Evolutionary conservation across 2,797 vertebrate genomes (phyloP).

Genomic region (Mormyrus hasselquistii): DNA sequence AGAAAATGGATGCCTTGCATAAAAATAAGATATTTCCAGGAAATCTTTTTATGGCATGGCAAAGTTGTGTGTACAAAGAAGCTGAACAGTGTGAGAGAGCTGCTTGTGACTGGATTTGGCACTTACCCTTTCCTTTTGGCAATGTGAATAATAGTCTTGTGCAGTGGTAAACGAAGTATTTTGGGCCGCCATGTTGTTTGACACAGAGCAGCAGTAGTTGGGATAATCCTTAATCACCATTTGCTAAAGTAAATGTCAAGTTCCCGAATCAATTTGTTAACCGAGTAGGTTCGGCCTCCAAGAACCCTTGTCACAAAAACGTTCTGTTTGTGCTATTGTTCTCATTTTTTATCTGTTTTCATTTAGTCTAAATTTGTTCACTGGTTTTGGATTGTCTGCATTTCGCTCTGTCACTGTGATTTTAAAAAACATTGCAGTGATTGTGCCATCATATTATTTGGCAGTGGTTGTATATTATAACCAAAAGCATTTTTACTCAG

Average conservation of each 20-base stretch:
- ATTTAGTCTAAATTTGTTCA: neutral
- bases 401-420: neutral
- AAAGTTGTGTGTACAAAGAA: neutral
- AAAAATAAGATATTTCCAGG: neutral
- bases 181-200: neutral
- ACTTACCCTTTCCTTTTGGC: neutral
- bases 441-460: neutral
- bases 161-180: neutral
- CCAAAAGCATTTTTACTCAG: neutral
- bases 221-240: conserved; percentile 9
- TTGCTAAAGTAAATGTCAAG: neutral
- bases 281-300: neutral
- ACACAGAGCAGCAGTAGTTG: neutral
- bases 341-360: neutral
- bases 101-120: neutral
- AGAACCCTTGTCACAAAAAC: neutral
- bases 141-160: neutral
- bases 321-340: neutral
- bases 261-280: neutral
- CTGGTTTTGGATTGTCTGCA: neutral
- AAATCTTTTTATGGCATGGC: neutral
- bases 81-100: neutral
- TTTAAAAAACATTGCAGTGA: neutral
- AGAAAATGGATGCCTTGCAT: neutral
- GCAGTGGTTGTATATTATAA: neutral